These are phyloP conservation scores for Micronycteris hirsuta DNA, from an alignment of 2,113 vertebrate genomes.

Conservation along the genomic window DNA sequence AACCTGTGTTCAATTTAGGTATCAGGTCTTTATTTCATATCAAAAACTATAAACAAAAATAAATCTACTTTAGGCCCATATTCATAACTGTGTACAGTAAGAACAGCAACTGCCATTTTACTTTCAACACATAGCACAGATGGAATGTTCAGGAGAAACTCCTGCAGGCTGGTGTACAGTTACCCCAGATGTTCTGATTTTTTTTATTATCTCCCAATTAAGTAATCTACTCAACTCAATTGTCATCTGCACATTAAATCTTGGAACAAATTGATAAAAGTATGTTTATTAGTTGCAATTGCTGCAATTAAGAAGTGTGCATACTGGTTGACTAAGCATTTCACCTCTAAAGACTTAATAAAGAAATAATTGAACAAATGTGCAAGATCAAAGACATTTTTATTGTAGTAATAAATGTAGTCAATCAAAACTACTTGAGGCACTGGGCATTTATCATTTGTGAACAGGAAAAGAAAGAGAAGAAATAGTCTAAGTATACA, in stretches of 20 bases:
- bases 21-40: background rate
- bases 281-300: background rate
- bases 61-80: background rate
- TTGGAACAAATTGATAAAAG: background rate
- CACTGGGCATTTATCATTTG: background rate
- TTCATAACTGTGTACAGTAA: background rate
- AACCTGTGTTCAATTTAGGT: background rate
- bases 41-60: background rate
- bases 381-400: background rate
- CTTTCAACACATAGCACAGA: background rate
- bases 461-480: background rate
- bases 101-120: background rate
- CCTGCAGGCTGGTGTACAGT: background rate
- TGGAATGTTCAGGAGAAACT: background rate
- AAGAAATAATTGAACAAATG: background rate
- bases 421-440: background rate
- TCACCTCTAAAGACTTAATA: background rate
- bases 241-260: background rate
- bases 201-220: background rate
- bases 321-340: background rate
- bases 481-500: background rate
- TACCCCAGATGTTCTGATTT: background rate
- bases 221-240: background rate
- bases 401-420: background rate
- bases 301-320: background rate